Base-by-base conservation (phyloP, 1,140 invertebrate genomes). In the Copidosoma floridanum region DNA sequence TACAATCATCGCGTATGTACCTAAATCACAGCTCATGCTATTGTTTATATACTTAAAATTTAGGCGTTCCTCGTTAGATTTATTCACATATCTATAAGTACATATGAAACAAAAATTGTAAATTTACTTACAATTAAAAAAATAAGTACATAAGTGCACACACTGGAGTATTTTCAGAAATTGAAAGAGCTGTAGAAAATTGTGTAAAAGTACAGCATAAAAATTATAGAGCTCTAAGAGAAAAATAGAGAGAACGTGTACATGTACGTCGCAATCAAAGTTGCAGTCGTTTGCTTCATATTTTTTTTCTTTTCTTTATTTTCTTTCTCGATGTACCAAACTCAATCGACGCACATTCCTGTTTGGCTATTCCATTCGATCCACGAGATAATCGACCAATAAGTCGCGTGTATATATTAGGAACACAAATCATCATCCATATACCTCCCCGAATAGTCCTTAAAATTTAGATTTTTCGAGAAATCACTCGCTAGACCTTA, bases 1-100 rank as follows among this genome's bases (percentile, higher is more conserved):
- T 7, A 27, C 68, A 71, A 66, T 73, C 71, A 61, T 75, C 75
- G 74, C 74, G 71, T 79, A 79, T 73, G 76, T 77, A 79, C 69
- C 77, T 80, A 80, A 79, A 80, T 80, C 78, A 80, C 78, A 80
- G 78, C 72, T 79, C 75, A 70, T 79, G 76, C 77, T 80, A 79
- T 75, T 79, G 78, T 75, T 78, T 78, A 78, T 71, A 79, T 77
- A 75, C 70, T 68, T 69, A 65, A 68, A 68, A 12, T 14, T 51
- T 35, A 50, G 8, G 29, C 29, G 29, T 32, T 32, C 12, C 29
- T 6, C 12, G 29, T 32, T 32, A 32, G 29, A 32, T 6, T 32
- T 8, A 8, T 32, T 32, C 29, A 32, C 12, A 32, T 32, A 6
- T 12, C 29, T 32, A 32, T 32, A 32, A 32, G 12, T 32, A 32